Evolutionary conservation across 2,888 invertebrate species (phyloP), one percentile per base, ranked within the genome.

Genomic region (Oxycera nigricornis): DNA sequence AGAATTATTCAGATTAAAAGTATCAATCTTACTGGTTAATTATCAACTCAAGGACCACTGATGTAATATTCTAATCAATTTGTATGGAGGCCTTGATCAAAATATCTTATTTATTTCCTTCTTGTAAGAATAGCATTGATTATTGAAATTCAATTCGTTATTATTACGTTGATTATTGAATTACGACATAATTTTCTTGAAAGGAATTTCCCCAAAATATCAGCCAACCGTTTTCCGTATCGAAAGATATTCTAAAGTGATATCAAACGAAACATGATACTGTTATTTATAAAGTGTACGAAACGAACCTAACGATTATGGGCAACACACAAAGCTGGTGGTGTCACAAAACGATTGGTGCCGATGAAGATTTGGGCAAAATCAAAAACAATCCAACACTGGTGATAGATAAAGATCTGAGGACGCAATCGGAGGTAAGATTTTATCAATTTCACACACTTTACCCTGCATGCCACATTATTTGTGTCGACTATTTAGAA

Each of bases 251-350:
- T 46, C 46, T 14, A 46, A 46, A 11, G 14, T 7, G 14, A n/a
- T 7, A 46, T 14, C 17, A 11, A 46, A 46, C 46, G 46, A 46
- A 46, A 46, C 14, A 46, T 46, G 46, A 46, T 46, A 46, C 17
- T 46, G 11, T 6, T 46, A 46, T n/a, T 35, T 46, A 46, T 17
- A 46, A 46, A 46, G 46, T 7, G 14, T 7, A 46, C 46, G 46
- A 46, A 46, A 7, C 14, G 14, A 17, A 46, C 17, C 3, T 11
- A 46, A 11, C 14, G 46, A 46, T 20, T 80, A 84, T 84, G 84
- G 84, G 84, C 80, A 84, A 84, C 81, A 79, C 81, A 79, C 83
- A 84, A 78, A 81, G 81, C 76, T 81, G 84, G 81, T 85, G 83
- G 84, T 85, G 84, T 81, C 84, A 83, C 80, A 84, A 84, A 78